These are phyloP conservation scores for Scomber japonicus DNA, from an alignment of 2,113 vertebrate genomes.

Conservation along the genomic window DNA sequence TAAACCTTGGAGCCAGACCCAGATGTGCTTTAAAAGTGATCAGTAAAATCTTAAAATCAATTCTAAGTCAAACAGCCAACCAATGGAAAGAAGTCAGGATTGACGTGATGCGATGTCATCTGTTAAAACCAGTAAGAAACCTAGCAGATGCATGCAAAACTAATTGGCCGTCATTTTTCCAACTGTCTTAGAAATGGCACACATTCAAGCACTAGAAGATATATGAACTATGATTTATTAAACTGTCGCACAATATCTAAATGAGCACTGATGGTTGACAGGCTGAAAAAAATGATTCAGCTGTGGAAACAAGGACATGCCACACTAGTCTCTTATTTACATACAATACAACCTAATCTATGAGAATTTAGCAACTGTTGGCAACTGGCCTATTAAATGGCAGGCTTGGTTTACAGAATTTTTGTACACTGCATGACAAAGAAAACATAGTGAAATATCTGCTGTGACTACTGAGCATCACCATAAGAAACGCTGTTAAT, in stretches of 20 bases:
- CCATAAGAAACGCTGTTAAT: not conserved
- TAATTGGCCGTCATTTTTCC: constrained; percentile 59
- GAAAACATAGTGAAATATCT: not conserved
- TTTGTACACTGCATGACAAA: constrained; percentile 1
- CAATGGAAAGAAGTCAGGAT: too few species aligned
- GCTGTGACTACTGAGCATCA: not conserved
- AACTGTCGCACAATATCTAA: constrained; percentile 57
- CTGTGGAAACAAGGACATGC: constrained; percentile 61
- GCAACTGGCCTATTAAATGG: constrained; percentile 18
- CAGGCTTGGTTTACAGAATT: constrained; percentile 9
- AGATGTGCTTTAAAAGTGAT: too few species aligned
- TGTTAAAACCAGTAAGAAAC: too few species aligned
- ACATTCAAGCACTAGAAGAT: constrained; percentile 55
- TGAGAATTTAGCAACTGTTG: constrained; percentile 35
- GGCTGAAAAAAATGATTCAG: constrained; percentile 68
- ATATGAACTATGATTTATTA: constrained; percentile 73
- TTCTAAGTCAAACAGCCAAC: too few species aligned
- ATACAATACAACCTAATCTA: constrained; percentile 40
- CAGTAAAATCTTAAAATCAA: too few species aligned
- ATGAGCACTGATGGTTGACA: constrained; percentile 74
- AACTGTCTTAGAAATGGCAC: constrained; percentile 39
- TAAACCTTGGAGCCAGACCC: too few species aligned
- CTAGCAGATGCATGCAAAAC: not conserved
- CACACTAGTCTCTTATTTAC: constrained; percentile 48
- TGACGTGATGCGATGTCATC: too few species aligned